Evolutionary conservation across 2,113 vertebrate genomes (phyloP).

Genomic region (Oreochromis spilurus): DNA sequence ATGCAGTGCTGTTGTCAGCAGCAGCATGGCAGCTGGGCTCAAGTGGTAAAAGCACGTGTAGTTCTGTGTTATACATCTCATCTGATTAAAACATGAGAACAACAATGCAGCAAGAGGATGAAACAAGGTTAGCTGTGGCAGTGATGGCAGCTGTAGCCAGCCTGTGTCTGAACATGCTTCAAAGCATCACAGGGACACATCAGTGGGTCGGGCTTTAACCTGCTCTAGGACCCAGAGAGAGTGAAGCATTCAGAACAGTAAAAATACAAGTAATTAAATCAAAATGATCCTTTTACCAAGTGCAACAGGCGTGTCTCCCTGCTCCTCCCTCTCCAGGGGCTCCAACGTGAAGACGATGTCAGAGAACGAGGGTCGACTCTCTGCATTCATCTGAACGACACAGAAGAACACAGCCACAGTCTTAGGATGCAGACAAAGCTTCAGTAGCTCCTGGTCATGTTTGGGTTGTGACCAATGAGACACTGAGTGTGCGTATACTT

Average conservation of each 20-base stretch:
- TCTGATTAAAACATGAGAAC: not conserved
- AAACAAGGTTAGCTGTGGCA: not conserved
- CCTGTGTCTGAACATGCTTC: not conserved
- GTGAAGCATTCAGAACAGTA: not conserved
- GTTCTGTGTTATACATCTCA: not conserved
- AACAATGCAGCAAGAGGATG: not conserved
- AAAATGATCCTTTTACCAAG: conserved; percentile 30
- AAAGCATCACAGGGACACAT: not conserved
- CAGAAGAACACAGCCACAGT: not conserved
- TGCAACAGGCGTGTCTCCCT: conserved; percentile 26
- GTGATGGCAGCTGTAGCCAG: not conserved
- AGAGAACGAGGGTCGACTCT: conserved; percentile 78
- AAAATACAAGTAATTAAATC: not conserved
- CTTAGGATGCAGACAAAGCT: not conserved
- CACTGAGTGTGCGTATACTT: conserved; percentile 28
- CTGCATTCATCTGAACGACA: conserved; percentile 78
- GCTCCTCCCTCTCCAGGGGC: conserved; percentile 42
- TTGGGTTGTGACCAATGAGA: not conserved
- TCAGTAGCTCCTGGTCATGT: accelerated
- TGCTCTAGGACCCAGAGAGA: not conserved
- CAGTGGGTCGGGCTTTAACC: not conserved
- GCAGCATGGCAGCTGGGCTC: not conserved
- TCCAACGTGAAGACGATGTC: conserved; percentile 82
- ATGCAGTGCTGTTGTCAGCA: not conserved
- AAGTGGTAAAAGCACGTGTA: not conserved